Evolutionary conservation across 2,888 invertebrate genomes (phyloP).

Genomic region (Sabatieria punctata): DNA sequence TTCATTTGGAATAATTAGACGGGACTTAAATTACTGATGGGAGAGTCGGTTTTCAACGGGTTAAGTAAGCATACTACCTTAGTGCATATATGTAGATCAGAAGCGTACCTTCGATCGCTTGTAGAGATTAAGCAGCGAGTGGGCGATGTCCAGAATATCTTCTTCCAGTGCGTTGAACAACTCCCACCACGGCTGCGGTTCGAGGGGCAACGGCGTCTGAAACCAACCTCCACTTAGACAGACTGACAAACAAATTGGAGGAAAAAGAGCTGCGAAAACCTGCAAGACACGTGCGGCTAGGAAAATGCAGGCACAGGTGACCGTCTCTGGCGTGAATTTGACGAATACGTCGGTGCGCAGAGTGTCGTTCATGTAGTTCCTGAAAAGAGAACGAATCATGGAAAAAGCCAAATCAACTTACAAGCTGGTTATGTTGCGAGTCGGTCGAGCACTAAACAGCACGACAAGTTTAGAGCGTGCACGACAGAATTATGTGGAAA

Average conservation of each 20-base stretch:
- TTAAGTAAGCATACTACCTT: no score
- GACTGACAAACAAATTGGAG: neutral
- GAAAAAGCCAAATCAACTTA: no score
- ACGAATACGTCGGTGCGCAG: constrained; percentile 89
- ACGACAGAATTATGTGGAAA: neutral
- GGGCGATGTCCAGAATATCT: constrained; percentile 20
- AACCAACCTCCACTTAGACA: constrained; percentile 10
- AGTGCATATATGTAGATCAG: no score
- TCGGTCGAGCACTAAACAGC: no score
- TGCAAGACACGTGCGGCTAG: constrained; percentile 54
- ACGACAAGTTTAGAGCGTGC: no score
- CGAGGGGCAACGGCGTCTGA: constrained; percentile 15
- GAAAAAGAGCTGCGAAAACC: neutral
- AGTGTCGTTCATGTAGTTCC: constrained; percentile 99
- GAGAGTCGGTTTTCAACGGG: no score
- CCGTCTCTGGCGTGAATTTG: constrained; percentile 83
- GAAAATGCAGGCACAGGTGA: constrained; percentile 97
- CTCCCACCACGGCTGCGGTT: constrained; percentile 25
- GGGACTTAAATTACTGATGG: no score
- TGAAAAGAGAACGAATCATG: constrained; percentile 25
- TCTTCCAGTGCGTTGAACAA: constrained; percentile 23
- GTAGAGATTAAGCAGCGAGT: constrained; percentile 19
- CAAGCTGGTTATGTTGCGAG: neutral
- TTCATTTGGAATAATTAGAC: no score
- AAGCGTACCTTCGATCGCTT: constrained; percentile 17